Conservation (phyloP, 2,113 vertebrate species). For the Tragelaphus strepsiceros region DNA sequence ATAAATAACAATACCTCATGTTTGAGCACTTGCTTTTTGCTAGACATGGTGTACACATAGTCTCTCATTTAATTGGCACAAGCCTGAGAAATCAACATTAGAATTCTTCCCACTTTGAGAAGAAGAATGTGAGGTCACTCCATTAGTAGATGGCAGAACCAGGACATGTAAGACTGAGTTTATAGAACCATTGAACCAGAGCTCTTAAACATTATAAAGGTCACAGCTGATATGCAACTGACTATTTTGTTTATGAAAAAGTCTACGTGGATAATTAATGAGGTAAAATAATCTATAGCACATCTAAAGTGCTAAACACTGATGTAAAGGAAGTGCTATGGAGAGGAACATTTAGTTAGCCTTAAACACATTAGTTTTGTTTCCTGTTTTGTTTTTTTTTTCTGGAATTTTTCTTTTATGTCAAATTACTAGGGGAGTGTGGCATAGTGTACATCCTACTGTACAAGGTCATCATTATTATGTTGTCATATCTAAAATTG, state of each 20-base stretch:
- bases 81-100: background rate
- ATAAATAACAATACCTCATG: conserved; percentile 1
- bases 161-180: background rate
- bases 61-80: background rate
- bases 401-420: background rate
- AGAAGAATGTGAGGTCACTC: background rate
- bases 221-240: background rate
- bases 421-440: background rate
- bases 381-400: background rate
- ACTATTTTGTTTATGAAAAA: background rate
- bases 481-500: background rate
- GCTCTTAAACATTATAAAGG: background rate
- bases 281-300: background rate
- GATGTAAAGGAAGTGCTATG: background rate
- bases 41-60: background rate
- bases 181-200: background rate
- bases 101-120: background rate
- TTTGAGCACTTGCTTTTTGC: background rate
- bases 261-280: background rate
- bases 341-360: background rate
- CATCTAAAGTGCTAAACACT: background rate
- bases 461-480: background rate
- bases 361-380: background rate
- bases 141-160: background rate
- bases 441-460: background rate